Conservation (phyloP, 2,113 vertebrate genomes). For the Copsychus sechellarum region DNA sequence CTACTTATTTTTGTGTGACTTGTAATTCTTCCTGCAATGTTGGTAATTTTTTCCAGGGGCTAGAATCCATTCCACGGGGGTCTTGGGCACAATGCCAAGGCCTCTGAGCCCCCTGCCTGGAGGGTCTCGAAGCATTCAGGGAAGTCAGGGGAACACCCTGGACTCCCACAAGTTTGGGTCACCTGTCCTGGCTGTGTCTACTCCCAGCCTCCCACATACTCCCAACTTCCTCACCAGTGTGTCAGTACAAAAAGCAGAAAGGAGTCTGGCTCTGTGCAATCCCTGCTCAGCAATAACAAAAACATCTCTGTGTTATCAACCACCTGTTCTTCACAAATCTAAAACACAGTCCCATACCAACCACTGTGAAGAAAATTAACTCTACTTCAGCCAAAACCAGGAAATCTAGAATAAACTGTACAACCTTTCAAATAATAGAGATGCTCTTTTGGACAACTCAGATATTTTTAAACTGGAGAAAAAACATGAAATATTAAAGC, state of each 20-base stretch:
- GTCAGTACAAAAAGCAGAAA: background rate
- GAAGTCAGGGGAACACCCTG: too few relatives aligned
- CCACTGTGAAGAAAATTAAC: background rate
- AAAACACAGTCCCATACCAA: background rate
- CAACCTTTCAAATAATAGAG: background rate
- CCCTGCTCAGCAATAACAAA: background rate
- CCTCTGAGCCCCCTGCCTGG: too few relatives aligned
- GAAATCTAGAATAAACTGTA: background rate
- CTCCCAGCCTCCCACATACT: fast-evolving
- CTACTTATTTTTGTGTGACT: too few relatives aligned
- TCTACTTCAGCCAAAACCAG: background rate
- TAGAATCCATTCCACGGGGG: too few relatives aligned
- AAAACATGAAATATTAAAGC: background rate
- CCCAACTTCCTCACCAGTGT: background rate
- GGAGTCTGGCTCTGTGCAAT: background rate
- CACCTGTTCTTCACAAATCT: background rate
- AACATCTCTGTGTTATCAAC: background rate
- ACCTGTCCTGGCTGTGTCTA: background rate
- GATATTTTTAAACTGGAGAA: background rate
- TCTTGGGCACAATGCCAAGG: too few relatives aligned
- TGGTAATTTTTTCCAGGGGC: too few relatives aligned
- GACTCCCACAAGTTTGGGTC: background rate
- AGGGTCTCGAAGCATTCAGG: too few relatives aligned
- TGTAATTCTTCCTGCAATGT: too few relatives aligned
- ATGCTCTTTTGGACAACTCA: background rate